phyloP scores from a whole-genome alignment of 2,113 vertebrate species.

The Ictalurus furcatus region DNA sequence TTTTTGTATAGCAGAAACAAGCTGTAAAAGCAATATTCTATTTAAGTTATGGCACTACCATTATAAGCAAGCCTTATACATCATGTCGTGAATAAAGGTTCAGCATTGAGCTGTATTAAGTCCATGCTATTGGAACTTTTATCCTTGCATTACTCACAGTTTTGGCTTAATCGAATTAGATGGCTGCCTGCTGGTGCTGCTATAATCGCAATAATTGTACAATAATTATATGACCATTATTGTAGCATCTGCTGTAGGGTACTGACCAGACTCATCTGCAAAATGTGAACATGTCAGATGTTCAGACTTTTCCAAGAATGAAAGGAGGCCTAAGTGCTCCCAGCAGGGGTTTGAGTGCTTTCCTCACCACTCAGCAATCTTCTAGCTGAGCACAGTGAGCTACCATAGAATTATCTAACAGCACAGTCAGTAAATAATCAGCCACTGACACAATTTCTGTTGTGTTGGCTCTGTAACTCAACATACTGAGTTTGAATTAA shows the following conservation, averaged over 20 bases:
- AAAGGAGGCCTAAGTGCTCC: constrained; percentile 16
- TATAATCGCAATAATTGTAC: constrained; percentile 33
- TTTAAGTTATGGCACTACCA: background rate
- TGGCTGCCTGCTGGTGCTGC: constrained; percentile 17
- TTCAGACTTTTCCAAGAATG: constrained; percentile 8
- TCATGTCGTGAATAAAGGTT: background rate
- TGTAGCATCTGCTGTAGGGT: constrained; percentile 31
- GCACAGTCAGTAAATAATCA: background rate
- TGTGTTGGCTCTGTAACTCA: background rate
- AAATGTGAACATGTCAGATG: constrained; percentile 19
- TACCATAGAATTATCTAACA: background rate
- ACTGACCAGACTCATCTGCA: constrained; percentile 33
- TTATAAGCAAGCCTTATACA: background rate
- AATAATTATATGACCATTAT: constrained; percentile 38
- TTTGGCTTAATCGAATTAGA: constrained; percentile 24
- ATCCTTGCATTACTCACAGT: background rate
- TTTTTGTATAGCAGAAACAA: background rate
- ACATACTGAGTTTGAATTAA: background rate
- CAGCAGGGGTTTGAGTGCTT: constrained; percentile 23
- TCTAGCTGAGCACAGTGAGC: background rate
- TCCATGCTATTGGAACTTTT: background rate
- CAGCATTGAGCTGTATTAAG: background rate
- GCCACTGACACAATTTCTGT: background rate
- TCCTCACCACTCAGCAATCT: constrained; percentile 3
- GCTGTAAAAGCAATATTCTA: background rate